Conservation (phyloP, 1,140 invertebrate genomes). For the Ceratoteleas bidentatus region DNA sequence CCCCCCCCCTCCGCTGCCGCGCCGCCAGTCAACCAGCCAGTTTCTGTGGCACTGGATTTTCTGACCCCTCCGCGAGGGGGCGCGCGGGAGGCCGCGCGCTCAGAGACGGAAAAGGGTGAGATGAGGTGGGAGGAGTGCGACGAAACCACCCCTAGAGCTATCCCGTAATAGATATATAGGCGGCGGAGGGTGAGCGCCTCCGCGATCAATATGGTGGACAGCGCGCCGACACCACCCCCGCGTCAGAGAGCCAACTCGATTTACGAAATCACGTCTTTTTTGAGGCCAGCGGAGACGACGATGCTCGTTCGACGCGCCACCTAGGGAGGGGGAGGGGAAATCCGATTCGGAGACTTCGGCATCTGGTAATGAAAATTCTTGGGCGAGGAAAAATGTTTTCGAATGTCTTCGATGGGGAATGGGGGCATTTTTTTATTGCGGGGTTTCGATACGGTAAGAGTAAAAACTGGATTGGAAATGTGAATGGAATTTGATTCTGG, state of each 20-base stretch:
- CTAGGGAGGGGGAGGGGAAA: no score
- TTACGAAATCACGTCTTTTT: slow-evolving; percentile 72
- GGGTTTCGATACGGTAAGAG: no score
- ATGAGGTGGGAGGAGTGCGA: slow-evolving; percentile 64
- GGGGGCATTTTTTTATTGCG: no score
- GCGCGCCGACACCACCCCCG: slow-evolving; percentile 75
- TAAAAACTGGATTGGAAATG: no score
- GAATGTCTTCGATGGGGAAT: no score
- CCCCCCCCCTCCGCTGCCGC: slow-evolving; percentile 34
- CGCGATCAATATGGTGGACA: slow-evolving; percentile 82
- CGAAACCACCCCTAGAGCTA: slow-evolving; percentile 76
- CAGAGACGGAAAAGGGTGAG: slow-evolving; percentile 55
- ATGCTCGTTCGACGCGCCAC: slow-evolving; percentile 21
- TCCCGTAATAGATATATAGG: slow-evolving; percentile 75
- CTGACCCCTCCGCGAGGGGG: slow-evolving; percentile 65
- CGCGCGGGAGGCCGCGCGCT: slow-evolving; percentile 40
- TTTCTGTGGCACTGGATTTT: slow-evolving; percentile 66
- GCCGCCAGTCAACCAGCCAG: slow-evolving; percentile 51
- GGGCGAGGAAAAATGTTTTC: no score
- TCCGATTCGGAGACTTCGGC: no score
- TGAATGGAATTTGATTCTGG: no score
- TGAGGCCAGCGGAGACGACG: slow-evolving; percentile 10
- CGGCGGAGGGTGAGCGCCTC: slow-evolving; percentile 70
- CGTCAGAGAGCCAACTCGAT: slow-evolving; percentile 73
- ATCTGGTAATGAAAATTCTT: no score